Percentiles rank a stretch among this genome's conserved stretches.
These are phyloP conservation scores for Mnemiopsis leidyi DNA, from an alignment of 37 sponge, comb jelly and placozoan genomes.

Conservation along the genomic window DNA sequence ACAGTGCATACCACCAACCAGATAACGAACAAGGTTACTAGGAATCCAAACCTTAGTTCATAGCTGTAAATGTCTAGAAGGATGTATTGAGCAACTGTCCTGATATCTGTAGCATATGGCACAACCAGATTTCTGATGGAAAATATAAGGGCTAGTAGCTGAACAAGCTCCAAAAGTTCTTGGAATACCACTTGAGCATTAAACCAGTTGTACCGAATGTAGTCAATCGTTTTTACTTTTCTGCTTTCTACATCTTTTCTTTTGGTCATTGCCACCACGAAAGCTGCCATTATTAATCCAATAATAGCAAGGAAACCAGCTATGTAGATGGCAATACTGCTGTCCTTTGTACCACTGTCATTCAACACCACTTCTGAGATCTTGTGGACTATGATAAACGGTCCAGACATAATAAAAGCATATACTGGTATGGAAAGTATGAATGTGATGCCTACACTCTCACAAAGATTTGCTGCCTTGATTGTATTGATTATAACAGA, in stretches of 20 bases:
- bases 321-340: neutral
- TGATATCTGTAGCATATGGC: slow-evolving; percentile 38
- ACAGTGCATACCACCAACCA: slow-evolving; percentile 37
- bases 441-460: neutral
- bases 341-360: neutral
- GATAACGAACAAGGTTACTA: neutral
- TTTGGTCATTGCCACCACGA: slow-evolving; percentile 18
- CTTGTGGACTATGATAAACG: slow-evolving; percentile 39
- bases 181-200: slow-evolving; percentile 7
- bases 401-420: slow-evolving; percentile 1
- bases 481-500: slow-evolving; percentile 53
- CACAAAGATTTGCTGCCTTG: neutral
- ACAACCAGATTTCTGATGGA: slow-evolving; percentile 1
- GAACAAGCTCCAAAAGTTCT: slow-evolving; percentile 22
- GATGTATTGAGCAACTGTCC: slow-evolving; percentile 26
- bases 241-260: neutral
- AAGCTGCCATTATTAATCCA: neutral
- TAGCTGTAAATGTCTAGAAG: slow-evolving; percentile 6
- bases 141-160: slow-evolving; percentile 1
- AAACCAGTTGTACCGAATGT: slow-evolving; percentile 50
- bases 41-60: neutral
- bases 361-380: neutral
- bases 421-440: neutral
- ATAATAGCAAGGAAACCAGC: slow-evolving; percentile 8
- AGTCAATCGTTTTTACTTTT: slow-evolving; percentile 26